phyloP scores from a whole-genome alignment of 1,140 invertebrate species.

The Megathymus violae region DNA sequence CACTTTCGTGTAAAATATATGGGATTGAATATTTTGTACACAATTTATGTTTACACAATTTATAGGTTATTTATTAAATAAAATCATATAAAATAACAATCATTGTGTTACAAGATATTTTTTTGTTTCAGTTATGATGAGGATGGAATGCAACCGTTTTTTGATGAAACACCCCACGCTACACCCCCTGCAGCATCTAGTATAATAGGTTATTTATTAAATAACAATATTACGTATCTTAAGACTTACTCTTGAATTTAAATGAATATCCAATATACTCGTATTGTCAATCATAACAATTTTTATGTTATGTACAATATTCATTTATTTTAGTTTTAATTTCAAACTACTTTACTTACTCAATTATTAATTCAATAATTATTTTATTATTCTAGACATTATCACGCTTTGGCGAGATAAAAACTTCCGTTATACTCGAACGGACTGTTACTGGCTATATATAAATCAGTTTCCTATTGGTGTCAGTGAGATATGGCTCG shows the following conservation, averaged over 20 bases:
- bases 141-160: constrained; percentile 79
- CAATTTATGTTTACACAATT: no score
- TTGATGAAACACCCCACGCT: constrained; percentile 78
- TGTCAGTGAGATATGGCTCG: constrained; percentile 51
- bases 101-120: not conserved
- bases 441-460: constrained; percentile 26
- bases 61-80: no score
- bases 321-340: not conserved
- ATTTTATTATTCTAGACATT: constrained; percentile 41
- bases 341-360: not conserved
- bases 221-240: constrained; percentile 1
- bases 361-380: not conserved
- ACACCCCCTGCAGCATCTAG: constrained; percentile 74
- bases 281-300: no score
- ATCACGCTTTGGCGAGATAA: constrained; percentile 53
- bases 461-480: constrained; percentile 49
- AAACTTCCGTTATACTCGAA: constrained; percentile 55
- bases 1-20: no score
- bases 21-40: no score
- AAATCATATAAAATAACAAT: no score
- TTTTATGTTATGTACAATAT: no score
- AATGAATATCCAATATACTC: no score
- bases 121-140: constrained; percentile 67
- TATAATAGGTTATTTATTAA: constrained; percentile 47
- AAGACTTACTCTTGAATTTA: no score